phyloP scores from a whole-genome alignment of 1,140 invertebrate species.

The Pteromalus puparum region DNA sequence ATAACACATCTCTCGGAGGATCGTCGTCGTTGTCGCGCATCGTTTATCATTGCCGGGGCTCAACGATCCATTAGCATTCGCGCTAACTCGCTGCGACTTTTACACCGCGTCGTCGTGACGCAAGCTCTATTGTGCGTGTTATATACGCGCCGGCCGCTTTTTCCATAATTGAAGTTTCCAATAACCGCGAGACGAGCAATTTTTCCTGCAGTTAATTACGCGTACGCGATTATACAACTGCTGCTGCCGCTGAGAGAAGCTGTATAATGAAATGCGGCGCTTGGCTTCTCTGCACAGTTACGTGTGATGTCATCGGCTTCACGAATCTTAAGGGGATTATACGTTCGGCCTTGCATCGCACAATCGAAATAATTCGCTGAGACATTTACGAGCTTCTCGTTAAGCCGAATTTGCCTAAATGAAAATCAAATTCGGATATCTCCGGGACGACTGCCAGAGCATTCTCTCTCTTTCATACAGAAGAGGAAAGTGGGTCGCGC shows the following conservation, averaged over 20 bases:
- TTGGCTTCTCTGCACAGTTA: too few relatives aligned
- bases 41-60: slow-evolving; percentile 9
- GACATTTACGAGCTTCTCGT: slow-evolving; percentile 40
- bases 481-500: slow-evolving; percentile 30
- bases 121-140: neutral
- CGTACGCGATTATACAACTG: too few relatives aligned
- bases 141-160: too few relatives aligned
- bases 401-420: slow-evolving; percentile 27
- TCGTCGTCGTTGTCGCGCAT: neutral
- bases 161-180: slow-evolving; percentile 1
- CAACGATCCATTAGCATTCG: slow-evolving; percentile 22
- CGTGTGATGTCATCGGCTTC: slow-evolving; percentile 22
- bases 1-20: neutral
- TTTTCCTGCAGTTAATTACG: too few relatives aligned
- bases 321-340: slow-evolving; percentile 16
- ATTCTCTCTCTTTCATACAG: neutral
- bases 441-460: slow-evolving; percentile 24
- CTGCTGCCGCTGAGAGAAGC: too few relatives aligned
- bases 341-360: neutral
- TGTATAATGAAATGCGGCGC: slow-evolving; percentile 13
- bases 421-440: slow-evolving; percentile 45
- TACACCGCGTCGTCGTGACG: neutral
- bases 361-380: slow-evolving; percentile 15
- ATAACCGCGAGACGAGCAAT: slow-evolving; percentile 27
- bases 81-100: neutral